phyloP scores from a whole-genome alignment of 2,113 vertebrate genomes.

The Rhynchomys soricoides region DNA sequence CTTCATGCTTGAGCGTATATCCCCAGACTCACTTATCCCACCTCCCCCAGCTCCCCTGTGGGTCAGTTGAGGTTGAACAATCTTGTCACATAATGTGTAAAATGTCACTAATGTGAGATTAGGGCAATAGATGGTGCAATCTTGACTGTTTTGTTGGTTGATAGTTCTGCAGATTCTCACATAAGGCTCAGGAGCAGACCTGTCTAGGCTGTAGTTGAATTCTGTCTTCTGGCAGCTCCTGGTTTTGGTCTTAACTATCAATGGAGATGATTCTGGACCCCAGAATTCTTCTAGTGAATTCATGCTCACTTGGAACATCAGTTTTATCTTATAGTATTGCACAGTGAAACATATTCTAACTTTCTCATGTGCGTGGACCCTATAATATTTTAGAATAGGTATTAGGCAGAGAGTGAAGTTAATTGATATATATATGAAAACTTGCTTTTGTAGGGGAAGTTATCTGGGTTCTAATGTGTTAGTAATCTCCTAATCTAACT shows the following conservation, averaged over 20 bases:
- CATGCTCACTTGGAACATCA: neutral
- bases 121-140: neutral
- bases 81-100: neutral
- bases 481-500: neutral
- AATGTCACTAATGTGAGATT: neutral
- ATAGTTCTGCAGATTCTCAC: neutral
- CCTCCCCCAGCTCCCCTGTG: too few relatives aligned
- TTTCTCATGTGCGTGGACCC: neutral
- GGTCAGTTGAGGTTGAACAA: neutral
- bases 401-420: neutral
- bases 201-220: neutral
- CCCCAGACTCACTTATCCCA: neutral
- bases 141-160: accelerated
- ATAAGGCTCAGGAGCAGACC: accelerated
- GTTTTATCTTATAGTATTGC: neutral
- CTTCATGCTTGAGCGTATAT: neutral
- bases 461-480: neutral
- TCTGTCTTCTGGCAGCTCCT: accelerated
- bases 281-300: neutral
- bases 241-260: neutral
- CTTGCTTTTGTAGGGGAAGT: neutral
- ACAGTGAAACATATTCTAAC: too few relatives aligned
- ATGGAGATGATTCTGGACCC: neutral
- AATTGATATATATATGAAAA: neutral
- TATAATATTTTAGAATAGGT: slow-evolving; percentile 28